Base-by-base conservation (phyloP, 2,797 vertebrate genomes). In the Acanthurus leucopareius region DNA sequence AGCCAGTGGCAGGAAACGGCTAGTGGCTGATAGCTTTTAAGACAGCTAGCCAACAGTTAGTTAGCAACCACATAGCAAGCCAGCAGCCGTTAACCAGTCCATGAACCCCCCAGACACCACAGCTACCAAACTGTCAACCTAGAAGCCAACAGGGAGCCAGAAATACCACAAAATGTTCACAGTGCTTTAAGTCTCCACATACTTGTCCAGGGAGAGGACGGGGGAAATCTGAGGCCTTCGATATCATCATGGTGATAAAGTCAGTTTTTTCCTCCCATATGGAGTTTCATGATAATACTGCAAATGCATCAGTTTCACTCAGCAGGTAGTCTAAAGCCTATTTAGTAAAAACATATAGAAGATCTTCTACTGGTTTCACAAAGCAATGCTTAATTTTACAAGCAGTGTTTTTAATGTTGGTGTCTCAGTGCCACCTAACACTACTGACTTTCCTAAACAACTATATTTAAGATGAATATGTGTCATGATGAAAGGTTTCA, bases 31-130 rank as follows among this genome's bases (percentile, higher is more conserved):
- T 68, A 57, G 64, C 65, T 64, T 54, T 32, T 54, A 68, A 69
- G n/a, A 75, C 62, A 51, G 60, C 68, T 53, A 70, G 82, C 83
- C 81, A 89, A 49, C 40, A 66, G 83, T 79, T 80, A 84, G 88
- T 90, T 88, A 89, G 77, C 80, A 81, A 40, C 82, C 86, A 76
- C 76, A 75, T 86, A 79, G 77, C 32, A 60, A 19, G 77, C 75
- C 69, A 63, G 77, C 77, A 86, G 89, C 79, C 70, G 71, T 47
- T 78, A 57, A 80, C 62, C 63, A 79, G 67, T 53, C 74, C 61
- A 44, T 72, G 75, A 82, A 83, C 71, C 79, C 70, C 75, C 75
- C 68, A 76, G 75, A n/a, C 62, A 65, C 51, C 69, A 73, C 82
- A 58, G 58, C 78, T 54, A 73, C 25, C 81, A 73, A 61, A 75